A percentile compares a stretch with the other conserved stretches of the same genome.
Evolutionary conservation across 1,140 invertebrate genomes (phyloP).

Genomic region (Trichogramma pretiosum): DNA sequence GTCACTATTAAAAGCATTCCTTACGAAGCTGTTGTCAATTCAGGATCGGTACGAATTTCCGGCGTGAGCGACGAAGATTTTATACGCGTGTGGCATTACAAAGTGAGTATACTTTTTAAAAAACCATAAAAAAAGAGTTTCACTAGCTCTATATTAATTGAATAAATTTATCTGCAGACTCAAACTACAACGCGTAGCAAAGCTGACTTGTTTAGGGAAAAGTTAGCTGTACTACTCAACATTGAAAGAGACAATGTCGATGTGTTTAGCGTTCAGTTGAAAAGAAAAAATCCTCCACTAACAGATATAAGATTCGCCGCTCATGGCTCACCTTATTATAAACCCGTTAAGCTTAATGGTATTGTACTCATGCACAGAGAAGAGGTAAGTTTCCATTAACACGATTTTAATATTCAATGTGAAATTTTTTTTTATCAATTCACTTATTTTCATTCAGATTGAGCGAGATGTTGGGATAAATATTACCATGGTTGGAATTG

Average conservation of each 20-base stretch:
- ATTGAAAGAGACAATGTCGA: constrained; percentile 85
- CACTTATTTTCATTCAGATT: constrained; percentile 51
- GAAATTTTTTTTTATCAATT: not conserved
- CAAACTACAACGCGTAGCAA: constrained; percentile 78
- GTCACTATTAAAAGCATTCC: constrained; percentile 89
- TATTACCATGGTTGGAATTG: constrained; percentile 95
- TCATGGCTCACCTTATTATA: constrained; percentile 92
- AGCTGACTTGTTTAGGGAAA: constrained; percentile 78
- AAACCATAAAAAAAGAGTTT: not conserved
- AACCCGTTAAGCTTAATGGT: constrained; percentile 86
- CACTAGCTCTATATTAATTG: not conserved
- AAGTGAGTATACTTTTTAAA: constrained; percentile 38
- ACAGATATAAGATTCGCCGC: constrained; percentile 91
- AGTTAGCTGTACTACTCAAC: constrained; percentile 73
- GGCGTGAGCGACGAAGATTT: constrained; percentile 96
- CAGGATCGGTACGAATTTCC: constrained; percentile 84
- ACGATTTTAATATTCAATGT: too few species aligned
- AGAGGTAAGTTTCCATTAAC: constrained; percentile 60
- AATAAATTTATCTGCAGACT: constrained; percentile 42
- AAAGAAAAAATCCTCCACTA: constrained; percentile 75
- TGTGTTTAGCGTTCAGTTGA: constrained; percentile 86
- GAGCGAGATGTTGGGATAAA: constrained; percentile 88
- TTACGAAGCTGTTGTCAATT: constrained; percentile 90
- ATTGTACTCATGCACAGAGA: constrained; percentile 87
- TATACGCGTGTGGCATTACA: constrained; percentile 87